These are phyloP conservation scores for Plectus sambesii DNA, from an alignment of 1,140 invertebrate species.

Conservation along the genomic window DNA sequence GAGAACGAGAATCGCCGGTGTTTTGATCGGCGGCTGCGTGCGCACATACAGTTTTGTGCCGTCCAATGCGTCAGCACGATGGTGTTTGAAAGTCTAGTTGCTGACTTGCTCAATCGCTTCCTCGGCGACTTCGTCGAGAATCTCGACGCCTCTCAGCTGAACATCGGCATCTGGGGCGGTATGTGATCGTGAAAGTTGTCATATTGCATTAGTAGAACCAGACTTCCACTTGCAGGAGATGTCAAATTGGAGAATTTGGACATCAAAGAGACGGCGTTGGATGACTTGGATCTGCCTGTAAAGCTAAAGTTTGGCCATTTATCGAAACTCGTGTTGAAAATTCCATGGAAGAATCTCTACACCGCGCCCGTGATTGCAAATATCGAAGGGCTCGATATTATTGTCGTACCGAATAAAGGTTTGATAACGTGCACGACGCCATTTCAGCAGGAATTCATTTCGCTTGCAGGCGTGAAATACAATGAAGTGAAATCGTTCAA, in stretches of 20 bases:
- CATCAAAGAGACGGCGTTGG: constrained; percentile 75
- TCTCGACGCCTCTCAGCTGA: constrained; percentile 79
- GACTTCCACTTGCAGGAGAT: constrained; percentile 65
- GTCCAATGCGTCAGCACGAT: constrained; percentile 51
- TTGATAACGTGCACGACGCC: no score
- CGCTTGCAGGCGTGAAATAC: constrained; percentile 61
- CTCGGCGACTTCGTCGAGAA: constrained; percentile 91
- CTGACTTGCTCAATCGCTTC: constrained; percentile 78
- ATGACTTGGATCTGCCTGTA: constrained; percentile 40
- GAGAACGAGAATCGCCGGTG: no score
- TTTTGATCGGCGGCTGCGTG: no score
- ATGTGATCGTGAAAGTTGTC: constrained; percentile 28
- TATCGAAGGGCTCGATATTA: constrained; percentile 72
- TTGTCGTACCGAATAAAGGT: constrained; percentile 73
- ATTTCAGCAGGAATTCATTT: constrained; percentile 8
- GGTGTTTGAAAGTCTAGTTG: constrained; percentile 87
- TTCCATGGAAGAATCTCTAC: constrained; percentile 96
- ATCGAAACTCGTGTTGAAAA: constrained; percentile 80
- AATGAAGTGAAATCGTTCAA: constrained; percentile 76
- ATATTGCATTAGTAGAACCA: constrained; percentile 2
- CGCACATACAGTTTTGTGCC: constrained; percentile 7
- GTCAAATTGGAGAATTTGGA: constrained; percentile 78
- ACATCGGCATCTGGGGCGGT: constrained; percentile 94
- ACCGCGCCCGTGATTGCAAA: constrained; percentile 74
- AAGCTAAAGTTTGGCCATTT: constrained; percentile 45